Percentiles rank a stretch among this genome's conserved stretches.
Evolutionary conservation across 2,113 vertebrate genomes (phyloP).

Genomic region (Nycticebus coucang): DNA sequence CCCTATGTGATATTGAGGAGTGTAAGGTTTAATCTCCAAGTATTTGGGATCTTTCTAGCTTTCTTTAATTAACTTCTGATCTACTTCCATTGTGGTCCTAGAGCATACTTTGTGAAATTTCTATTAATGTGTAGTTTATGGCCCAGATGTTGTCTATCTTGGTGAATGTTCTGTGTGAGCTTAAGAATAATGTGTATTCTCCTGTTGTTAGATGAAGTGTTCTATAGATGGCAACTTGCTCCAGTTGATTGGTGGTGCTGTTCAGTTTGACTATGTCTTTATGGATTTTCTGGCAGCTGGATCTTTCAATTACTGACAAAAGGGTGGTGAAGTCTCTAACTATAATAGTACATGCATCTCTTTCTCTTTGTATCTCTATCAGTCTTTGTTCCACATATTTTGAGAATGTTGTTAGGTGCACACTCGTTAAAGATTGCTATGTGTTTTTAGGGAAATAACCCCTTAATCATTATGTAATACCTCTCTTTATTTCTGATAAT

Average conservation of each 20-base stretch:
- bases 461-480: not conserved
- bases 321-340: not conserved
- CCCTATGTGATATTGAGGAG: not conserved
- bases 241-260: conserved; percentile 10
- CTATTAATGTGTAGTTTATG: not conserved
- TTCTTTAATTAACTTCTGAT: not conserved
- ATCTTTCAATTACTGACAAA: not conserved
- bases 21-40: not conserved
- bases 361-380: conserved; percentile 12
- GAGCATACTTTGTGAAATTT: conserved; percentile 21
- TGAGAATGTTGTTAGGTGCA: not conserved
- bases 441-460: not conserved
- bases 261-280: not conserved
- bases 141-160: not conserved
- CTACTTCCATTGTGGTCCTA: not conserved
- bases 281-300: not conserved
- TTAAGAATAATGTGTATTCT: conserved; percentile 38
- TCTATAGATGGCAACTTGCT: not conserved
- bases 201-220: conserved; percentile 1
- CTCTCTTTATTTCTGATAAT: conserved; percentile 6
- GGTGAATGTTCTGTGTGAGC: not conserved
- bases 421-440: not conserved
- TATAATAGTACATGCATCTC: not conserved
- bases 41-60: not conserved
- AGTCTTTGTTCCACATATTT: conserved; percentile 22